Evolutionary conservation across 2,113 vertebrate species (phyloP).

Genomic region (Rhodinocichla rosea): DNA sequence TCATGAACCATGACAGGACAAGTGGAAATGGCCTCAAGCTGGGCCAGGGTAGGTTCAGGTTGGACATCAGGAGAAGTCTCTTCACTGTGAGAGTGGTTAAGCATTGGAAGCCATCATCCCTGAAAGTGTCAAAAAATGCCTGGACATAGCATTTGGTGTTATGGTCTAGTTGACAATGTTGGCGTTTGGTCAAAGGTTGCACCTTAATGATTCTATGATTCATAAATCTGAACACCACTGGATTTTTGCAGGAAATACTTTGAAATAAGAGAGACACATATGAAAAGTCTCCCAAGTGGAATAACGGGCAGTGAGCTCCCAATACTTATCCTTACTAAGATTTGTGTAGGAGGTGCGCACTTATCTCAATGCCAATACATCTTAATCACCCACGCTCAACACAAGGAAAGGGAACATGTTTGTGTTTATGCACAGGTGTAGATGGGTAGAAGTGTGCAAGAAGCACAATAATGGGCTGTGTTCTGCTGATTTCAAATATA

Average conservation of each 20-base stretch:
- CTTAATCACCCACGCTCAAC: not conserved
- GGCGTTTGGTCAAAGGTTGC: fast-evolving
- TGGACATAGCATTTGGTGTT: not conserved
- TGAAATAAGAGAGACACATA: not conserved
- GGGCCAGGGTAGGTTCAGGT: not conserved
- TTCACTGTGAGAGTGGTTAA: not conserved
- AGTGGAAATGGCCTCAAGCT: not conserved
- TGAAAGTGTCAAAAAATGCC: not conserved
- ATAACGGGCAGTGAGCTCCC: not conserved
- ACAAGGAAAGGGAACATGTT: not conserved
- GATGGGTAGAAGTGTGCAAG: not conserved
- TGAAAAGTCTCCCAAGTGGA: not conserved
- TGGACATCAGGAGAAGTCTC: not conserved
- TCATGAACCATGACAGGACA: not conserved
- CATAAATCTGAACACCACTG: not conserved
- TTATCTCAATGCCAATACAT: not conserved
- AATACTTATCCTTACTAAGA: not conserved
- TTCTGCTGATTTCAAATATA: not conserved
- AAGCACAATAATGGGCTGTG: not conserved
- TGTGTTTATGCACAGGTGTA: not conserved
- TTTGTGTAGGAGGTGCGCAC: not conserved
- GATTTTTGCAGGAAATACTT: not conserved
- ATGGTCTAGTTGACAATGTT: not conserved
- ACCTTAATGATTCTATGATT: not conserved
- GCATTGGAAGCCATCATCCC: not conserved